Evolutionary conservation across 1,140 invertebrate species (phyloP), one percentile per base, ranked within the genome.

Genomic region (Arion vulgaris): DNA sequence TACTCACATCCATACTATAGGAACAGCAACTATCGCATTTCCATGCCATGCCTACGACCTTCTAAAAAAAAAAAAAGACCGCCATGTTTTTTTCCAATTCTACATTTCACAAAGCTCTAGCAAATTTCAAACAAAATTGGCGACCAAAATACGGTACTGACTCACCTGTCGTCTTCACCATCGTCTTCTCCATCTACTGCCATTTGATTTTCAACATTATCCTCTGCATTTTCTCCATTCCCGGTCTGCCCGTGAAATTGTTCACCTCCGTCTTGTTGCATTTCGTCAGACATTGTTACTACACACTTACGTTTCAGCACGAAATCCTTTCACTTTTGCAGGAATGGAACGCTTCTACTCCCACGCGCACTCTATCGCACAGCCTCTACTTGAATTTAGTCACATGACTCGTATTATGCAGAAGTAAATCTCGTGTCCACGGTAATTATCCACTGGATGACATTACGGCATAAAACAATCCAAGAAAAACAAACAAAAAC

Each of bases 151-250:
- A n/a, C n/a, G n/a, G 41, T 57, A 57, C 15, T 57, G 15, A 79
- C 75, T 78, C 49, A 85, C 82, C 85, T 85, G 51, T 83, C 85
- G 38, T 85, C 85, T 80, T 85, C 85, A 34, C 80, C 78, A 19
- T 81, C 81, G 9, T 80, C 80, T 28, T 82, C 75, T 26, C 77
- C 80, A 49, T 39, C 76, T 45, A 45, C 51, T 36, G 66, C 51
- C 13, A 74, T 53, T 66, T 66, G 39, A 32, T 80, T 69, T 49
- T 80, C 66, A 17, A 66, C 15, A 66, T 71, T 34, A 19, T 69
- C 78, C 11, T 72, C 68, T 45, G 78, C 45, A 71, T 49, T 62
- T 80, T 80, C 78, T 80, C 34, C 41, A 23, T 69, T 71, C 1
- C 78, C 78, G 34, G 62, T 80, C 36, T 80, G 62, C n/a, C 45